Evolutionary conservation across 2,888 invertebrate species (phyloP).

Genomic region (Synergus gifuensis): DNA sequence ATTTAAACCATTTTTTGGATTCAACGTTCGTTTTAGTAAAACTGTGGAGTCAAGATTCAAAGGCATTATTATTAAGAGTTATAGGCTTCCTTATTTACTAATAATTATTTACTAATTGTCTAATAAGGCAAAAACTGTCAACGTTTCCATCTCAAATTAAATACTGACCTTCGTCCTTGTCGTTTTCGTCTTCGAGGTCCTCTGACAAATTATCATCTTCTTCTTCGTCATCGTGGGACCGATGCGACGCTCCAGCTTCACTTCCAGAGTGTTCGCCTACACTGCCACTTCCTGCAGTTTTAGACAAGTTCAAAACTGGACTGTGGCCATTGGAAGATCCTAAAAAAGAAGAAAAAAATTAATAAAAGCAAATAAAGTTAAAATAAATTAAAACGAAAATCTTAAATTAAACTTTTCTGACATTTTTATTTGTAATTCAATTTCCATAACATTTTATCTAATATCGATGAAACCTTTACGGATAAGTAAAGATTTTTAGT

Average conservation of each 20-base stretch:
- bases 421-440: background rate
- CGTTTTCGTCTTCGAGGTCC: conserved; percentile 91
- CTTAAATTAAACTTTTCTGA: background rate
- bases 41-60: background rate
- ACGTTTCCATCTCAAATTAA: background rate
- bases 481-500: conserved; percentile 10
- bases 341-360: conserved; percentile 71
- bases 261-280: conserved; percentile 83
- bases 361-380: no score
- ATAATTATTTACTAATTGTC: no score
- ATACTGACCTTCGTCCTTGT: conserved; percentile 87
- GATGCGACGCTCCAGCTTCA: conserved; percentile 83
- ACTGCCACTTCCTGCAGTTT: conserved; percentile 90
- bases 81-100: no score
- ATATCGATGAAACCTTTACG: background rate
- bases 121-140: no score
- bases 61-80: no score
- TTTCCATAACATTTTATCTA: background rate
- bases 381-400: background rate
- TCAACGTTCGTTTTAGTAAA: background rate
- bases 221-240: conserved; percentile 85
- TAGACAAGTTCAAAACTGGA: conserved; percentile 94
- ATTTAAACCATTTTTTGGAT: conserved; percentile 17
- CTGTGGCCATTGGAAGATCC: conserved; percentile 94
- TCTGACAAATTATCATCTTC: conserved; percentile 94